Base-by-base conservation (phyloP, 2,888 invertebrate species). In the Fabriciana adippe region DNA sequence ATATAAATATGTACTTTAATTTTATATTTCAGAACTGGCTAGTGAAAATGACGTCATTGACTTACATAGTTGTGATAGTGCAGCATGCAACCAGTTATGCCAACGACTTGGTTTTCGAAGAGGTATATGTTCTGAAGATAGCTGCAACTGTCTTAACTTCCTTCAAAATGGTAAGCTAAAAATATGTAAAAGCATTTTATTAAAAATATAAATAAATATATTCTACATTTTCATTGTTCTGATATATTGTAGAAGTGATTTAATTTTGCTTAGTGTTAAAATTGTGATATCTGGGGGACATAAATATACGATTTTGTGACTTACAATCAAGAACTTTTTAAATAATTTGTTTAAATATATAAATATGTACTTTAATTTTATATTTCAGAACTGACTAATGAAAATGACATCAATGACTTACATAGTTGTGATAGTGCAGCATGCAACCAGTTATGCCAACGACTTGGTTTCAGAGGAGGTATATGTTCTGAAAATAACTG, bases 371-470 rank as follows among this genome's bases (percentile, higher is more conserved):
- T 35, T 1, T 35, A 8, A 35, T 8, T 35, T n/a, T 35, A 16
- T 2, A 35, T 35, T 55, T 13, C 55, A 55, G 16, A 13, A 41
- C 35, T 41, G 35, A 6, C n/a, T 35, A n/a, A 2, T 55, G 11
- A 11, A 5, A 55, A 35, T 16, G 16, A 16, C 16, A n/a, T 35
- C 16, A 16, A 16, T 41, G 16, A 41, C 15, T 18, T 14, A 41
- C 16, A 16, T 6, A 55, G 11, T 2, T 70, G 68, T 48, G 67
- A 70, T 15, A 45, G 31, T 26, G 31, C 21, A 11, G 59, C 53
- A 13, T 70, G 66, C 48, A 68, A 56, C 51, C 13, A 51, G 15
- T 53, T 59, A 35, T 70, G 70, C 50, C 59, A 60, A 13, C 14
- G 14, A 41, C 55, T 55, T 35, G 55, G 55, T 35, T 35, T 55